Percentiles rank a stretch among this genome's conserved stretches.
Evolutionary conservation across 2,797 vertebrate genomes (phyloP).

Genomic region (Mus spretus): DNA sequence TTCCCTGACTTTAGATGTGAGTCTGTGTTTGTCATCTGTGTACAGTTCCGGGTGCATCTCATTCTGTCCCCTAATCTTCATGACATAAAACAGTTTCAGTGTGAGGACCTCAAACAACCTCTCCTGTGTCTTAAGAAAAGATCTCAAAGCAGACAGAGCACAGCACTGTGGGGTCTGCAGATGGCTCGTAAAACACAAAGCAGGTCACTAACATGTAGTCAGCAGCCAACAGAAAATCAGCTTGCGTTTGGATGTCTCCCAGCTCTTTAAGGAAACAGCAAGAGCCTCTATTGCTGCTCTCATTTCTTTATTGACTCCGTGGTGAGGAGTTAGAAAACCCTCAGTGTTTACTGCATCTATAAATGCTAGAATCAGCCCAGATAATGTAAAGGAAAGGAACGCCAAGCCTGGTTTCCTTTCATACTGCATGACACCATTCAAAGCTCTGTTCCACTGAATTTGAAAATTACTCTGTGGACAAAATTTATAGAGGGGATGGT

Average conservation of each 20-base stretch:
- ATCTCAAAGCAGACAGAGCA: background rate
- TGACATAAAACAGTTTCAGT: background rate
- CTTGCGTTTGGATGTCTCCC: background rate
- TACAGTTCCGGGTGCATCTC: background rate
- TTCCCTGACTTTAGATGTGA: background rate
- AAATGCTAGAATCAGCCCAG: conserved; percentile 58
- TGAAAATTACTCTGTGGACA: conserved; percentile 65
- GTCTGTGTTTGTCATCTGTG: background rate
- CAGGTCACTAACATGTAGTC: conserved; percentile 33
- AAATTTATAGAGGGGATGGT: conserved; percentile 60
- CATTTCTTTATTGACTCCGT: conserved; percentile 58
- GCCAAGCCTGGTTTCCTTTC: conserved; percentile 26
- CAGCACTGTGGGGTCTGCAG: background rate
- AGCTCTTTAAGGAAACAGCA: conserved; percentile 33
- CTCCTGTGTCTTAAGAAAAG: background rate
- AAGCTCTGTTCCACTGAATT: conserved; percentile 70
- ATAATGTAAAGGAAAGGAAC: conserved; percentile 45
- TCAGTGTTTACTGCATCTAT: conserved; percentile 38
- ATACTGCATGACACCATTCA: conserved; percentile 51
- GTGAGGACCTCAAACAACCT: background rate
- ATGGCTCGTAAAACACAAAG: conserved; percentile 52
- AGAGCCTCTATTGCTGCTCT: conserved; percentile 5
- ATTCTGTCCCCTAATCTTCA: background rate
- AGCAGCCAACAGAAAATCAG: conserved; percentile 48
- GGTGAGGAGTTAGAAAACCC: conserved; percentile 47